Evolutionary conservation across 2,888 invertebrate species (phyloP), one percentile per base, ranked within the genome.

Genomic region (Spodoptera picta): DNA sequence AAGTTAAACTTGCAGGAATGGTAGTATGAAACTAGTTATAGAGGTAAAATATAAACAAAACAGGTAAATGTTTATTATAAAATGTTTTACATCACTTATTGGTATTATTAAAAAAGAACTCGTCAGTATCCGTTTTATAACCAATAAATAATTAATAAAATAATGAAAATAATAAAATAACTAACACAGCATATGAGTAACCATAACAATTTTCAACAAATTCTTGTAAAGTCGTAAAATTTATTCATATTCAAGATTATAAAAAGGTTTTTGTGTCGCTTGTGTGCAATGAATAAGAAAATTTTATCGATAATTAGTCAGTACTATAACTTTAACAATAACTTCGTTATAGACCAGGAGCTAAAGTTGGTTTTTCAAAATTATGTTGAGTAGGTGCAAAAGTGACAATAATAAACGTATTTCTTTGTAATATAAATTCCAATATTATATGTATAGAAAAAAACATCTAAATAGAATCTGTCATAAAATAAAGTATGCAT

Each of bases 261-360:
- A 73, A 80, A 79, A 79, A 60, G 47, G 47, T 12, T 55, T 55
- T 60, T 23, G 48, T 71, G 72, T 76, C 61, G 73, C 71, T 53
- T 56, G 52, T 61, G 49, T 11, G 23, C 61, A 58, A 66, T 71
- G 69, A 70, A 73, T 75, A 77, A 78, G 81, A 75, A 82, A 73
- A 76, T 81, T 83, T 84, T 82, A 83, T 79, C 62, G 79, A 79
- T 82, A 83, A 85, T 86, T 84, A 85, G 77, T 73, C 46, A 54
- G 61, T 60, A 65, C 45, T 65, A 64, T 74, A 68, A 69, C 62
- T 76, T 80, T 80, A 83, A 86, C 85, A 86, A 85, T 86, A 74
- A 82, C 69, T 68, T 66, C 70, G 52, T 58, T 41, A 56, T 80
- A 84, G 80, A 24, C 66, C 31, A 60, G 60, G 82, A 82, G 85